Evolutionary conservation across 2,797 vertebrate species (phyloP), one percentile per base, ranked within the genome.

Genomic region (Xiphorhynchus erythropygius): DNA sequence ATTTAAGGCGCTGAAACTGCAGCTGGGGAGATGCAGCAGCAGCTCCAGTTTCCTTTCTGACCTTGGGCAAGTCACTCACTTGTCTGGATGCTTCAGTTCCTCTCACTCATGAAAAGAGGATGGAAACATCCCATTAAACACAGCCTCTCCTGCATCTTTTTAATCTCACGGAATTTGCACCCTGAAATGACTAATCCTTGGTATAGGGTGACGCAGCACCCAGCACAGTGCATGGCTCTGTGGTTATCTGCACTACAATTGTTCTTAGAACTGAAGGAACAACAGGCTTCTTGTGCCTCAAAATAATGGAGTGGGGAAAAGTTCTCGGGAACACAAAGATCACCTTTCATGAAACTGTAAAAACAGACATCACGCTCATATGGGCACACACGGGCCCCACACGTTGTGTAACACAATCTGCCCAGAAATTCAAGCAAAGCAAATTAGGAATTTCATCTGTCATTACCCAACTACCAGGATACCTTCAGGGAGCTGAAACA

Each of bases 21-120:
- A 79, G 41, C 59, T 52, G 37, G 47, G 19, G 24, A 92, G 59
- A 73, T 10, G 59, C 57, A 35, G 46, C 2, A 0, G 33, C 69
- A 84, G 46, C 46, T 60, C 57, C 55, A 21, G 44, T 18, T 83
- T 77, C 56, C 25, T 44, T 92, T 32, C 52, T 77, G 79, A 92
- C 80, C 89, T 90, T 88, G 84, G 74, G n/a, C 73, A 74, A 86
- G 59, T 73, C 52, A 55, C 57, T 85, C 52, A 44, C 56, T 85
- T 76, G 21, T 77, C 69, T 50, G 39, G 74, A 74, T 23, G 37
- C 44, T 70, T 52, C 64, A 30, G 28, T 59, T 87, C 47, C 44
- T 67, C 71, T 80, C 60, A 77, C 83, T 91, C 56, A 42, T n/a
- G 57, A 69, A 33, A 77, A 59, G 7, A 59, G 18, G 35, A 47